Evolutionary conservation across 2,888 invertebrate species (phyloP).

Genomic region (Amphipoea oculea): DNA sequence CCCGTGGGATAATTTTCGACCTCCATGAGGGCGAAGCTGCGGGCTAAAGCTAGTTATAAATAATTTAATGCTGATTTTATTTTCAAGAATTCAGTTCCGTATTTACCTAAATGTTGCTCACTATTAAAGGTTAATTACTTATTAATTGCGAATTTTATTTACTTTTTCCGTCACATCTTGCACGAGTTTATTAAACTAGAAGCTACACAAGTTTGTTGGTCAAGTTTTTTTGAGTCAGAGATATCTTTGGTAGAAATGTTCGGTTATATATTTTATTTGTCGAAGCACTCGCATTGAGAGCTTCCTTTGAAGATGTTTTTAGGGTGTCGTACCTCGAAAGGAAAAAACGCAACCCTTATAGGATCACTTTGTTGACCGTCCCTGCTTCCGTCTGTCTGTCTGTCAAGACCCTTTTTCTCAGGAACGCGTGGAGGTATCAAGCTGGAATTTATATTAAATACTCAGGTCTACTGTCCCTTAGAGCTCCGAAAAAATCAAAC

Average conservation of each 20-base stretch:
- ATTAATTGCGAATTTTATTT: background rate
- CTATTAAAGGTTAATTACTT: background rate
- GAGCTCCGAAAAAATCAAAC: no score
- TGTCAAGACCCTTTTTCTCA: no score
- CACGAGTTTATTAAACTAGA: background rate
- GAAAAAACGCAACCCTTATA: no score
- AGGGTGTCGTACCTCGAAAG: no score
- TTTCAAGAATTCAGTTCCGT: background rate
- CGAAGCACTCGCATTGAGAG: constrained; percentile 2
- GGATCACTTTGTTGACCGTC: no score
- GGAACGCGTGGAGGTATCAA: no score
- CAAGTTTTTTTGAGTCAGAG: constrained; percentile 32
- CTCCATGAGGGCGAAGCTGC: background rate
- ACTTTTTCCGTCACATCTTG: background rate
- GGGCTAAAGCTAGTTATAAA: background rate
- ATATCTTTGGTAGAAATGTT: constrained; percentile 11
- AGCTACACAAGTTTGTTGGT: constrained; percentile 10
- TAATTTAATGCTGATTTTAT: background rate
- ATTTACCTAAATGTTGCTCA: background rate
- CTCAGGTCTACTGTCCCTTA: no score
- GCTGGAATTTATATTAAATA: no score
- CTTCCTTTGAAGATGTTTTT: background rate
- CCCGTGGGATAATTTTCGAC: background rate
- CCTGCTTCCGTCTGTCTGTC: no score
- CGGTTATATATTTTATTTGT: background rate